phyloP scores from a whole-genome alignment of 2,797 vertebrate species.

The Arnoldichthys spilopterus region DNA sequence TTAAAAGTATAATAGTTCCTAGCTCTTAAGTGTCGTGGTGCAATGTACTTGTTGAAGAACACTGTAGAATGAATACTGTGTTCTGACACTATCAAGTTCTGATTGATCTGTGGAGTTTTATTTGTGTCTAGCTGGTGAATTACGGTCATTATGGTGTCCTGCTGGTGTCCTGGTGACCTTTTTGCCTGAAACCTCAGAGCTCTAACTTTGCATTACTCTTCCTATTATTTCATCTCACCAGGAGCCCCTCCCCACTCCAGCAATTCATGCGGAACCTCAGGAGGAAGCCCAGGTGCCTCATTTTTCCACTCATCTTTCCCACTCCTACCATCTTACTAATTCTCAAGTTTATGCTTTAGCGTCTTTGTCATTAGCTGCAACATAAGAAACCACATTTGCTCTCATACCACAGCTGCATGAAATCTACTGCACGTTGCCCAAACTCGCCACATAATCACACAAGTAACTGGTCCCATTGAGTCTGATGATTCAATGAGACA shows the following conservation, averaged over 20 bases:
- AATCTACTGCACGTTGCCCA: slow-evolving; percentile 39
- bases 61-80: background rate
- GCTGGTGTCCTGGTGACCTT: too few relatives aligned
- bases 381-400: slow-evolving; percentile 16
- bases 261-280: slow-evolving; percentile 78
- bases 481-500: background rate
- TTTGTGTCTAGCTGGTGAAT: background rate
- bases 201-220: slow-evolving; percentile 61
- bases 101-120: background rate
- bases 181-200: slow-evolving; percentile 54
- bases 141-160: slow-evolving; percentile 30
- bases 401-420: slow-evolving; percentile 43
- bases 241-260: slow-evolving; percentile 79
- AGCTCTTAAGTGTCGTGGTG: slow-evolving; percentile 24
- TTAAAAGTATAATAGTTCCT: slow-evolving; percentile 5
- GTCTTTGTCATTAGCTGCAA: slow-evolving; percentile 20
- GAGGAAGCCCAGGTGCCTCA: slow-evolving; percentile 75
- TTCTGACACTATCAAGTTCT: too few relatives aligned
- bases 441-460: slow-evolving; percentile 24
- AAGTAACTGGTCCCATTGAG: slow-evolving; percentile 38
- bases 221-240: slow-evolving; percentile 67
- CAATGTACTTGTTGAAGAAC: slow-evolving; percentile 18
- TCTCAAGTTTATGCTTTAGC: slow-evolving; percentile 26
- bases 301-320: slow-evolving; percentile 30
- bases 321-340: slow-evolving; percentile 27